Evolutionary conservation across 2,113 vertebrate species (phyloP), one percentile per base, ranked within the genome.

Genomic region (Psittacara wagleri): DNA sequence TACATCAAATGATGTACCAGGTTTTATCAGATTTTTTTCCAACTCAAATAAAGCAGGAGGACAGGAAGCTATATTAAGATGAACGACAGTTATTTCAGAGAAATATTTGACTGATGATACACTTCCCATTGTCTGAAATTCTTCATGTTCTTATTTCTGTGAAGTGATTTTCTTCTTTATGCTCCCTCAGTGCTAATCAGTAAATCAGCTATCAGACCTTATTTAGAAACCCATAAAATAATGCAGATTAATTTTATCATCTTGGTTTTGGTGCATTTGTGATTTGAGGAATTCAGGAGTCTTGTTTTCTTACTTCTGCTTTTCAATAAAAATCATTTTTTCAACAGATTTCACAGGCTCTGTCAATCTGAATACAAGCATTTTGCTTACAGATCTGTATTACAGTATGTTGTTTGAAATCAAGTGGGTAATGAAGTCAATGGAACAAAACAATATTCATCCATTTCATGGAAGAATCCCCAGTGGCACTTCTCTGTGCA

Each of bases 1-100:
- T 76, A 44, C 25, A 46, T 52, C 2, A 74, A 91, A 93, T 59
- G 77, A 59, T 70, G 73, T 22, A 80, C 13, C 20, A 74, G 64
- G 39, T 82, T 88, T 73, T 89, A 82, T 61, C 25, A 78, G 48
- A 48, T 92, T 90, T 18, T 67, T 91, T 95, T 91, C 86, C 72
- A 69, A 44, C 73, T 72, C 13, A 78, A 68, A 61, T 62, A 37
- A 84, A 89, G 41, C 83, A 84, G 70, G 59, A 73, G 28, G 59
- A 57, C 52, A 81, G 67, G 83, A 88, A 86, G 68, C 55, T 68
- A 33, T 63, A 66, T 90, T 77, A 83, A 59, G 88, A 92, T 68
- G 57, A 89, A 66, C 1, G 6, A 41, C 17, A 39, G 11, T 92
- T 76, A 51, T 78, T 96, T 91, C 62, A 59, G 48, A 82, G 48